Conservation (phyloP, 1,140 invertebrate species). For the Drosophila pallidifrons region DNA sequence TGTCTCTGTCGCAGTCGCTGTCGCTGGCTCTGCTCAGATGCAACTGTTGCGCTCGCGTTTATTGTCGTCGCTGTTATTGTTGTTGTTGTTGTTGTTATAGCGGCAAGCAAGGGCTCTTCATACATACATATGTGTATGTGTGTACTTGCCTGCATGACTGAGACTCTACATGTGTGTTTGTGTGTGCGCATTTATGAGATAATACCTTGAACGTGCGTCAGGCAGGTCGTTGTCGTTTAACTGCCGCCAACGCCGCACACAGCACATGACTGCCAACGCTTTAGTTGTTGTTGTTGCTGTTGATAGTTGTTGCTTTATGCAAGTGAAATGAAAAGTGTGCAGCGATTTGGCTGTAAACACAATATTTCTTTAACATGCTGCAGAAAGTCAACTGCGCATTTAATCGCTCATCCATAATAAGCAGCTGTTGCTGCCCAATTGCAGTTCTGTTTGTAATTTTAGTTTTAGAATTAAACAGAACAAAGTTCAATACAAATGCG, state of each 20-base stretch:
- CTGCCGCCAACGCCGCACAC: conserved; percentile 49
- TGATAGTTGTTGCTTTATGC: background rate
- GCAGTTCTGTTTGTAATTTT: background rate
- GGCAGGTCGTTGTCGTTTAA: conserved; percentile 75
- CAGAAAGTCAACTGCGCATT: conserved; percentile 74
- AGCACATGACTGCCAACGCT: conserved; percentile 40
- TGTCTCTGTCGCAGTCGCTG: background rate
- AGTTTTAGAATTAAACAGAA: conserved; percentile 25
- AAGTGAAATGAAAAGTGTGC: conserved; percentile 71
- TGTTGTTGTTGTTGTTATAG: conserved; percentile 41
- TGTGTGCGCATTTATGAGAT: conserved; percentile 71
- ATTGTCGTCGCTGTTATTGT: conserved; percentile 24
- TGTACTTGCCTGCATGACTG: background rate
- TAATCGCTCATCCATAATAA: conserved; percentile 31
- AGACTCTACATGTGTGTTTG: background rate
- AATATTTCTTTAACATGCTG: conserved; percentile 23
- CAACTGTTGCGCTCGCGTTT: conserved; percentile 67
- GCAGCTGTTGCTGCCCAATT: background rate
- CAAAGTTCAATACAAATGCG: conserved; percentile 22
- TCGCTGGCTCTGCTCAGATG: conserved; percentile 45
- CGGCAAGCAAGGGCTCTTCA: conserved; percentile 59
- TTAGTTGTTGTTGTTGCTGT: conserved; percentile 3
- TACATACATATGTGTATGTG: conserved; percentile 6
- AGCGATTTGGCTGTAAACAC: conserved; percentile 13
- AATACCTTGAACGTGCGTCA: conserved; percentile 84